Evolutionary conservation across 2,888 invertebrate species (phyloP).

Genomic region (Sinodicranocentrus sp.): DNA sequence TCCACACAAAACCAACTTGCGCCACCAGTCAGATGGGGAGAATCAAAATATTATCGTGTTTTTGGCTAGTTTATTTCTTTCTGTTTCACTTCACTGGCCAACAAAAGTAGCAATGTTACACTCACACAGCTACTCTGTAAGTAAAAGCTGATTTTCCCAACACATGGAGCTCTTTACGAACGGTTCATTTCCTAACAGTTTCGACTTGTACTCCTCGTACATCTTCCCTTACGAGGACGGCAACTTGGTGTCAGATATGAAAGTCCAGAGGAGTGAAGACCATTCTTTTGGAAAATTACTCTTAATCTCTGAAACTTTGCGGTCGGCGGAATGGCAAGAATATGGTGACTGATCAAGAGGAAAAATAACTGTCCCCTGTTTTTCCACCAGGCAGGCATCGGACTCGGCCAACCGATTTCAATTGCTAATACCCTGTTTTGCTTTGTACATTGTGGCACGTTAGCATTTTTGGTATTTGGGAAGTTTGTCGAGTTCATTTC

Average conservation of each 20-base stretch:
- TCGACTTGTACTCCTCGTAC: no score
- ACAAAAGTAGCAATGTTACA: slow-evolving; percentile 13
- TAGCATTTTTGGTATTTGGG: no score
- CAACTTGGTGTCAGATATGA: slow-evolving; percentile 63
- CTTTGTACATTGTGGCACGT: no score
- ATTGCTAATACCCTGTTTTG: slow-evolving; percentile 40
- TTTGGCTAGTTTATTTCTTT: slow-evolving; percentile 66
- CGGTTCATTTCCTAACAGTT: slow-evolving; percentile 43
- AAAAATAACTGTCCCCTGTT: slow-evolving; percentile 55
- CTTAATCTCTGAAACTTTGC: slow-evolving; percentile 76
- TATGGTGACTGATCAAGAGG: slow-evolving; percentile 56
- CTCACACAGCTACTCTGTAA: not conserved
- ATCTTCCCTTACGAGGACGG: no score
- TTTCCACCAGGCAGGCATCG: no score
- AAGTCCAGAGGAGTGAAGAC: slow-evolving; percentile 75
- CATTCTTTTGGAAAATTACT: slow-evolving; percentile 77
- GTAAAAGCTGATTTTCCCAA: slow-evolving; percentile 38
- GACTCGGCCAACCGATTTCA: slow-evolving; percentile 40
- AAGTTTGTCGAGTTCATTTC: no score
- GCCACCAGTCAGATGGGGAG: slow-evolving; percentile 31
- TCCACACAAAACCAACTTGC: not conserved
- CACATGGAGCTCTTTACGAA: slow-evolving; percentile 28
- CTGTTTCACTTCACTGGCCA: slow-evolving; percentile 62
- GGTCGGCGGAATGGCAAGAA: slow-evolving; percentile 66
- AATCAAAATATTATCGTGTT: slow-evolving; percentile 50